Evolutionary conservation across 2,113 vertebrate species (phyloP).

Genomic region (Zosterops lateralis): DNA sequence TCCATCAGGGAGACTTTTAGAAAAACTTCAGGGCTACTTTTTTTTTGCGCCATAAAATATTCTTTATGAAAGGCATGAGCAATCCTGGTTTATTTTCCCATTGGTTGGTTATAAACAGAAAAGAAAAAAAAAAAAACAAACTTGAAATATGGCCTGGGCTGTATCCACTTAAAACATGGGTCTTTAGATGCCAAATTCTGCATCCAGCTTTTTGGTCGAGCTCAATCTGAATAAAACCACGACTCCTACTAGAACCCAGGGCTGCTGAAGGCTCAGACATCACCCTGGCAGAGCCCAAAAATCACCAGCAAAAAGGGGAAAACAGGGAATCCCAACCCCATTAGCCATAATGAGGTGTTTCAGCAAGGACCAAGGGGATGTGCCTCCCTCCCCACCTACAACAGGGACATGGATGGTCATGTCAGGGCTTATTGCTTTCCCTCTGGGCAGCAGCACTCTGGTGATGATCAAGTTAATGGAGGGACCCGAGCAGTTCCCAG

Average conservation of each 20-base stretch:
- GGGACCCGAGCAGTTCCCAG: constrained; percentile 2
- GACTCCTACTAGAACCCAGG: not conserved
- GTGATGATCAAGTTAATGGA: not conserved
- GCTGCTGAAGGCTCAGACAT: not conserved
- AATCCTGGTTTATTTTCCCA: not conserved
- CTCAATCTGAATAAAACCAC: not conserved
- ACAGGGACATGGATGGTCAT: not conserved
- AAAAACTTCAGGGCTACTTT: not conserved
- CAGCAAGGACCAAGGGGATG: not conserved
- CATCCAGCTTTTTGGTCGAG: not conserved
- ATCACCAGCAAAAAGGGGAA: not conserved
- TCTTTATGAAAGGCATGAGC: not conserved
- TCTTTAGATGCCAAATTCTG: not conserved
- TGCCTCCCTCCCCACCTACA: rapidly evolving
- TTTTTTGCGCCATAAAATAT: not conserved
- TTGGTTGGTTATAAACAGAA: not conserved
- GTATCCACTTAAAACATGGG: rapidly evolving
- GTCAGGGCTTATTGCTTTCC: not conserved
- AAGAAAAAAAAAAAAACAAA: not conserved
- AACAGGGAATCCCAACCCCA: rapidly evolving
- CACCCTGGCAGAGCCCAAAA: not conserved
- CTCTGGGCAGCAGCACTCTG: not conserved
- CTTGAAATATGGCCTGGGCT: not conserved
- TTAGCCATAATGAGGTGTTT: not conserved
- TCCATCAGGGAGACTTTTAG: not conserved